These are phyloP conservation scores for Forficula auricularia DNA, from an alignment of 1,140 invertebrate species.

Conservation along the genomic window DNA sequence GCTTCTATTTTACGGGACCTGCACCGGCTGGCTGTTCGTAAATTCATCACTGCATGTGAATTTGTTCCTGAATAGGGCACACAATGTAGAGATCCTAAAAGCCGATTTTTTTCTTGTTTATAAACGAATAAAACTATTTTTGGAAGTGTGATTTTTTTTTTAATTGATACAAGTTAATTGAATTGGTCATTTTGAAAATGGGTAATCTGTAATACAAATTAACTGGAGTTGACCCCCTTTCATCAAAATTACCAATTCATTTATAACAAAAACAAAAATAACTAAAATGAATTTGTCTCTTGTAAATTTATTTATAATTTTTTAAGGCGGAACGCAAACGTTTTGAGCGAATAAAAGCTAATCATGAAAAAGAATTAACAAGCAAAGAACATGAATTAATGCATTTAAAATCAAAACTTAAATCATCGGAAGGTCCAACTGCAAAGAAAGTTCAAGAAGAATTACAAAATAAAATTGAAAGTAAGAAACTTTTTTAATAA, in stretches of 20 bases:
- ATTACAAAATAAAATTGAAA: constrained; percentile 44
- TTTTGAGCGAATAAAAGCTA: constrained; percentile 37
- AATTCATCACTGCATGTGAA: no score
- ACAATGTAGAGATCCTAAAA: no score
- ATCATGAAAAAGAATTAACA: constrained; percentile 40
- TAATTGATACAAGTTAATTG: no score
- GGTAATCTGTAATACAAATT: no score
- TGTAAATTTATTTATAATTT: constrained; percentile 6
- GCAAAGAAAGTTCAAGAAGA: constrained; percentile 44
- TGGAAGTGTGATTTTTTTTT: no score
- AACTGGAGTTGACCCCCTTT: not conserved
- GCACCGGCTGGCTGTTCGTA: no score
- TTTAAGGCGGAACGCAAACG: constrained; percentile 41
- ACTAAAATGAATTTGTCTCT: constrained; percentile 4
- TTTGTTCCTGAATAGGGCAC: no score
- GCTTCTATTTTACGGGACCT: no score
- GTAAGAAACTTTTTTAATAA: constrained; percentile 31
- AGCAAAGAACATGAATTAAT: constrained; percentile 46
- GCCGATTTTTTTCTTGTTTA: no score
- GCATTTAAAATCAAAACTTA: constrained; percentile 42
- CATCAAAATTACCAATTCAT: not conserved
- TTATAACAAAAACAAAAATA: not conserved
- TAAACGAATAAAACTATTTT: no score
- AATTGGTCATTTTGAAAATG: no score
- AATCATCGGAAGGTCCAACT: constrained; percentile 36